These are phyloP conservation scores for Gymnobelideus leadbeateri DNA, from an alignment of 2,113 vertebrate species.

Conservation along the genomic window DNA sequence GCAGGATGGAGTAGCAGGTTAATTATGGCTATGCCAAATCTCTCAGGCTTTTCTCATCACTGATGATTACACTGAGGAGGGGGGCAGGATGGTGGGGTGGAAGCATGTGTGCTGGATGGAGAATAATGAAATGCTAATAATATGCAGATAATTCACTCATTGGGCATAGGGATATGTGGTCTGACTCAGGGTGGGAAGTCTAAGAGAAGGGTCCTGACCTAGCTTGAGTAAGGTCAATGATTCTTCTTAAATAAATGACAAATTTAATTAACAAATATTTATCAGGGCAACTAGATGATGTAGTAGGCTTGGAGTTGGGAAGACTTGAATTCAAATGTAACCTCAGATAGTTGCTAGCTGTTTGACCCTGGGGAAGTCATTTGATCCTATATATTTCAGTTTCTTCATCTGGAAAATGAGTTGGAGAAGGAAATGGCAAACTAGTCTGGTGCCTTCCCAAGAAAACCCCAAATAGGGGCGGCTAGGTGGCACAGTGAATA, in stretches of 20 bases:
- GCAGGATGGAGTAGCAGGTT: slow-evolving; percentile 2
- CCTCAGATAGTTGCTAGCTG: too few species aligned
- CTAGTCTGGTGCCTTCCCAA: too few species aligned
- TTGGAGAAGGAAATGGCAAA: too few species aligned
- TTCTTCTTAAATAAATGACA: background rate
- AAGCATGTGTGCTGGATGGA: background rate
- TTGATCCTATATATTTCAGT: too few species aligned
- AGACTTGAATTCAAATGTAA: too few species aligned
- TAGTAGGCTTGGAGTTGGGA: too few species aligned
- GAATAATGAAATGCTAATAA: background rate
- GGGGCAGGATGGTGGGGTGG: too few species aligned
- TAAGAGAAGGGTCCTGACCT: background rate
- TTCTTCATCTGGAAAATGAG: too few species aligned
- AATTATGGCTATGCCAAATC: background rate
- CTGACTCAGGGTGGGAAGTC: background rate
- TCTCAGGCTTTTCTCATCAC: background rate
- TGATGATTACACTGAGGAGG: background rate
- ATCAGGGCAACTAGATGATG: background rate
- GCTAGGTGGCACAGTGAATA: too few species aligned
- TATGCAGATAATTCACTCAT: background rate
- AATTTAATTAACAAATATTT: background rate
- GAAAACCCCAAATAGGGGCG: too few species aligned
- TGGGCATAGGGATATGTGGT: background rate
- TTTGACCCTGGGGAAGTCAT: too few species aligned
- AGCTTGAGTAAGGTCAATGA: background rate